Base-by-base conservation (phyloP, 2,113 vertebrate species). In the Plecturocebus donacophilus region DNA sequence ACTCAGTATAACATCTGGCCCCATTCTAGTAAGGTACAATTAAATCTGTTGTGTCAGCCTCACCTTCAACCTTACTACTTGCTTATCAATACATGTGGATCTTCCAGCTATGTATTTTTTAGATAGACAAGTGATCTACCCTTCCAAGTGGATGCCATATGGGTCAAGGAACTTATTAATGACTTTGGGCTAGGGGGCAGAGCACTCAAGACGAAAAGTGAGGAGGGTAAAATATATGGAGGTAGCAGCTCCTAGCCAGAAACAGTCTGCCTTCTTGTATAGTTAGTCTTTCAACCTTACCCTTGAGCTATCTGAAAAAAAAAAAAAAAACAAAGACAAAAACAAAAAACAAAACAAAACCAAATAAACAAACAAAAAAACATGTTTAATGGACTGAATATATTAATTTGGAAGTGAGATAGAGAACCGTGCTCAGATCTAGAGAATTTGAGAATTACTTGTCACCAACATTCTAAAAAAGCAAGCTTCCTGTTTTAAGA, bases 401-500 rank as follows among this genome's bases (percentile, higher is more conserved):
- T 32, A 23, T 58, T 35, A 87, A 75, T 4, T 20, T 64, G 23
- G 5, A 77, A 76, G 30, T 13, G 23, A 85, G 14, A 73, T 13
- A 83, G 84, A 82, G 7, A 40, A 94, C 84, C 94, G n/a, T n/a
- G 25, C 76, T 84, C 70, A 87, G 45, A 77, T 85, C 73, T 14
- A 58, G 35, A 80, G 42, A 7, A 87, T 87, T 52, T 35, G 80
- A 87, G 42, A 76, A n/a, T 84, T 56, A 80, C 7, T 73, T 77
- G 66, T 68, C 49, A 82, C 9, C 45, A 66, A n/a, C 30, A 84
- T 66, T 76, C 70, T 84, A 40, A 80, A 89, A 79, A 92, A 16
- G n/a, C 25, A 52, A 94, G 64, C 42, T 96, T 97, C 68, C 76
- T 76, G 27, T 82, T 83, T 68, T 87, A 14, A 52, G 70, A 38